A percentile compares a stretch with the other conserved stretches of the same genome.
Conservation (phyloP, 1,140 invertebrate species). For the Hylyphantes graminicola region DNA sequence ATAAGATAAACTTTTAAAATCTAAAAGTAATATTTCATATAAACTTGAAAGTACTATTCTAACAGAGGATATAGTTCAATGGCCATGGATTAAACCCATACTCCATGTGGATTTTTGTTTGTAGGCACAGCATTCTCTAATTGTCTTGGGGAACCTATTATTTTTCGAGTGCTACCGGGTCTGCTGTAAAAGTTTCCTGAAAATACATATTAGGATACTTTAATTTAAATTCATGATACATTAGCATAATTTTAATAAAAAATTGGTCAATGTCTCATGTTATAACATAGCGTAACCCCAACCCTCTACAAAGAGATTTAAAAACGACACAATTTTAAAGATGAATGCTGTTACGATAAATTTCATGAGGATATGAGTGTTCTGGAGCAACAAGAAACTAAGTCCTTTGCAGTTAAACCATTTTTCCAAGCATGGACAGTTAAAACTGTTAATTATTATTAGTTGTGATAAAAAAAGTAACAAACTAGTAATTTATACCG, state of each 20-base stretch:
- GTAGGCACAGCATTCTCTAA: slow-evolving; percentile 92
- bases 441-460: too few species aligned
- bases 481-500: too few species aligned
- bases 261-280: neutral
- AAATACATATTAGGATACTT: slow-evolving; percentile 56
- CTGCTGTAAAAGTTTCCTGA: slow-evolving; percentile 78
- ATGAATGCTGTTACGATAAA: too few species aligned
- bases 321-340: too few species aligned
- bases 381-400: too few species aligned
- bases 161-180: slow-evolving; percentile 85
- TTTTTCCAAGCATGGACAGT: too few species aligned
- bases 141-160: slow-evolving; percentile 89
- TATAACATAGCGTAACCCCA: too few species aligned
- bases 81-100: slow-evolving; percentile 81
- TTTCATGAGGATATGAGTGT: too few species aligned
- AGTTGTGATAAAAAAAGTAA: too few species aligned
- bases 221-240: neutral
- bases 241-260: neutral
- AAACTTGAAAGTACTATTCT: neutral
- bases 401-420: too few species aligned
- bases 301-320: too few species aligned
- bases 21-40: neutral
- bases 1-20: neutral
- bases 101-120: slow-evolving; percentile 94
- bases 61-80: neutral